Base-by-base conservation (phyloP, 2,888 invertebrate genomes). In the Oxyscelio sp. region DNA sequence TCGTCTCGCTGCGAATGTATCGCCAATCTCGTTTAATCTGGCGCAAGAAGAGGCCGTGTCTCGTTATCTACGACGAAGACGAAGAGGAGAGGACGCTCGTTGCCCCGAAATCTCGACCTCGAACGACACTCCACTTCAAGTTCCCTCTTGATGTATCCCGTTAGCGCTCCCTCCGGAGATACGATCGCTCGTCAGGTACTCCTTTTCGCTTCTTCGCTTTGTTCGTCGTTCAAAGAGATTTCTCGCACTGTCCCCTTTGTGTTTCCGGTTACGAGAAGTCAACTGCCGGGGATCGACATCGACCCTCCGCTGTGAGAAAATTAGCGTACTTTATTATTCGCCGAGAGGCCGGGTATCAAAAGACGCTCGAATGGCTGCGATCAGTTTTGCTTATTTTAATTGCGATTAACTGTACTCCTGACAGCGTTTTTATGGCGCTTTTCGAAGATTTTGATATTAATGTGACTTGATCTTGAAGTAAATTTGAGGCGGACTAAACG, bases 151-250 rank as follows among this genome's bases (percentile, higher is more conserved):
- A 87, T 89, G 81, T 81, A 87, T 90, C 84, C 90, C 90, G 90
- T 90, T 90, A 90, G 84, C 80, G 87, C 85, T 87, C 78, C 87
- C 81, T 58, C 68, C 80, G 82, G 63, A 89, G 91, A 90, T 91
- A 90, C 85, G 82, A 91, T 91, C 90, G 84, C 68, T 81, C 85
- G 82, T 75, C 78, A 65, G 80, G 61, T 70, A 83, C 73, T 82
- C 81, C 70, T 73, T 81, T 77, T 73, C 59, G 48, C 61, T 81
- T 13, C 38, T 50, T 68, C 71, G 54, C 77, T 77, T 77, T 83
- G 82, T 83, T 77, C 58, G 65, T 40, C 19, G 52, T 56, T 66
- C 43, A 73, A 61, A 68, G 58, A 58, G 50, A 56, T 45, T 65
- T 66, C 77, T 83, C 66, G 75, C 87, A 68, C 79, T 75, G 83